Conservation (phyloP, 1,140 invertebrate genomes). For the Euura saliciscinereae region DNA sequence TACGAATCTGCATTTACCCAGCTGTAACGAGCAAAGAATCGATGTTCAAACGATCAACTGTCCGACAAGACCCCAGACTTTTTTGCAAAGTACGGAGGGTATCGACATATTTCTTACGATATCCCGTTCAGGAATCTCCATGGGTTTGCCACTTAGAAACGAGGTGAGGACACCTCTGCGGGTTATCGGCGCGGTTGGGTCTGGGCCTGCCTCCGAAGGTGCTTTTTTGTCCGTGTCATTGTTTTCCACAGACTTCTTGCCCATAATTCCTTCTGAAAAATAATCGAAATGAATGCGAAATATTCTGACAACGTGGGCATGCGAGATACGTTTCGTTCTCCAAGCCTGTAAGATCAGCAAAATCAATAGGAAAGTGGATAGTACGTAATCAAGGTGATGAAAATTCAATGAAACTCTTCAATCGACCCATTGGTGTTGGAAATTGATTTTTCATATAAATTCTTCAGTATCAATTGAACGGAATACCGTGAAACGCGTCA, state of each 20-base stretch:
- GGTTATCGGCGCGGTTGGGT: slow-evolving; percentile 76
- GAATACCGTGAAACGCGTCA: too few species aligned
- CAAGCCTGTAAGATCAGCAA: too few species aligned
- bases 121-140: slow-evolving; percentile 86
- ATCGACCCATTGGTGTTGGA: too few species aligned
- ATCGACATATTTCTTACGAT: slow-evolving; percentile 64
- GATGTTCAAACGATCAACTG: slow-evolving; percentile 8
- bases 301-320: too few species aligned
- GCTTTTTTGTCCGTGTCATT: slow-evolving; percentile 52
- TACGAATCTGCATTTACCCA: slow-evolving; percentile 90
- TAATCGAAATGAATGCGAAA: neutral
- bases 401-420: too few species aligned
- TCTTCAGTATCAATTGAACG: neutral
- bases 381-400: too few species aligned
- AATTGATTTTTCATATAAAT: too few species aligned
- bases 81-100: too few species aligned
- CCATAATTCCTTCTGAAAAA: slow-evolving; percentile 44
- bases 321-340: too few species aligned
- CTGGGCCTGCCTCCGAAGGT: slow-evolving; percentile 62
- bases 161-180: slow-evolving; percentile 82
- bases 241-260: slow-evolving; percentile 48
- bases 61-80: too few species aligned
- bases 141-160: slow-evolving; percentile 78
- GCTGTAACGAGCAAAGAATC: slow-evolving; percentile 62
- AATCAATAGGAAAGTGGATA: too few species aligned